Percentiles rank a stretch among this genome's conserved stretches.
These are phyloP conservation scores for Antedon mediterranea DNA, from an alignment of 53 echinoderm and acorn worm genomes.

Conservation along the genomic window DNA sequence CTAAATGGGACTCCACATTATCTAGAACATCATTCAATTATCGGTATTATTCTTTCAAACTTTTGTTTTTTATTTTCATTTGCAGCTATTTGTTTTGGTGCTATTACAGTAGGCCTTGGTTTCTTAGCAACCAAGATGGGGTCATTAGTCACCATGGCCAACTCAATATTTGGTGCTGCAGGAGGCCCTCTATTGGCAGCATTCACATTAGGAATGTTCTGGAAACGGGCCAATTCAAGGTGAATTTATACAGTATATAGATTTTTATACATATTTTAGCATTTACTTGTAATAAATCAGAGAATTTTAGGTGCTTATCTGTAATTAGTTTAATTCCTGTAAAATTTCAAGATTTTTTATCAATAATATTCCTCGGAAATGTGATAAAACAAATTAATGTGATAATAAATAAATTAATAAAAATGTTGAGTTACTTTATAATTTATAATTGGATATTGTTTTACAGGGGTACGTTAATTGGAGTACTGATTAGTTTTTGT, in stretches of 20 bases:
- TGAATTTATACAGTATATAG: no score
- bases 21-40: no score
- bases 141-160: slow-evolving; percentile 23
- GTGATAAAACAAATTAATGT: not conserved
- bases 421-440: not conserved
- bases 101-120: slow-evolving; percentile 11
- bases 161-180: slow-evolving; percentile 34
- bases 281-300: no score
- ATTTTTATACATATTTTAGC: no score
- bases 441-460: not conserved
- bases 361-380: no score
- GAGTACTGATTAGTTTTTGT: not conserved
- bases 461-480: not conserved
- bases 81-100: slow-evolving; percentile 30
- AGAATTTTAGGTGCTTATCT: no score
- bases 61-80: not conserved
- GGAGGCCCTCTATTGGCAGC: slow-evolving; percentile 33
- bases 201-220: slow-evolving; percentile 34
- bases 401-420: not conserved
- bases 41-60: no score
- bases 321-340: not conserved
- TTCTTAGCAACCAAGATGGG: slow-evolving; percentile 29
- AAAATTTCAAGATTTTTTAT: no score
- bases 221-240: slow-evolving; percentile 32
- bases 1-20: no score